Evolutionary conservation across 2,888 invertebrate genomes (phyloP).

Genomic region (Drosophila tanythrix): DNA sequence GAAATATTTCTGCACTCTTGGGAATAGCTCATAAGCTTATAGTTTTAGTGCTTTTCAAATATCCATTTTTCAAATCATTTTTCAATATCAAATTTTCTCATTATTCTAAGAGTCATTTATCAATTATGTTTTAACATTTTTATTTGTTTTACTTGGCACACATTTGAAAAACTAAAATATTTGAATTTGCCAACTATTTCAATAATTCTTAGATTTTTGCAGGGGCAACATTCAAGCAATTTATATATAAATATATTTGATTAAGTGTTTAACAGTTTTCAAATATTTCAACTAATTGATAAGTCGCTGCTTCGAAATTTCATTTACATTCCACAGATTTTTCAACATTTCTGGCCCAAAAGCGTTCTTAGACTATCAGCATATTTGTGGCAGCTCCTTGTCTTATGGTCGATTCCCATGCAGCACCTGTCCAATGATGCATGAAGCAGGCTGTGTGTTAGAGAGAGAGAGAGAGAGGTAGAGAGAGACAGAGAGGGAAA

Average conservation of each 20-base stretch:
- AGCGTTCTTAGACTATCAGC: constrained; percentile 12
- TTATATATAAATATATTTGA: neutral
- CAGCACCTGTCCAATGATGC: constrained; percentile 38
- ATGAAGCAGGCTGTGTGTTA: constrained; percentile 4
- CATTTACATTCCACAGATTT: constrained; percentile 12
- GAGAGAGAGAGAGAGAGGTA: neutral
- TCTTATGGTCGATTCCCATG: constrained; percentile 29
- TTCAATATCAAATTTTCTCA: neutral
- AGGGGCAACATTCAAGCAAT: neutral
- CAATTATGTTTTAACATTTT: neutral
- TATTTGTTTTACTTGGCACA: neutral
- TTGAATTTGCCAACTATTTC: neutral
- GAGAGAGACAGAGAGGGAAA: neutral
- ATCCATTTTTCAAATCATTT: neutral
- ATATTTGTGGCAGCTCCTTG: constrained; percentile 45
- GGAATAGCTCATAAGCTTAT: neutral
- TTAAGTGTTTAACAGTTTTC: neutral
- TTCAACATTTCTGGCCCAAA: neutral
- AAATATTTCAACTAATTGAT: constrained; percentile 12
- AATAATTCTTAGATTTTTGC: neutral
- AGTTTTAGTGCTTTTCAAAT: neutral
- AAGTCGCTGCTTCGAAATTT: constrained; percentile 9
- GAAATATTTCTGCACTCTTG: neutral
- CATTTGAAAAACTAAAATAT: neutral
- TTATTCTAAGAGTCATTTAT: neutral